A percentile compares a stretch with the other conserved stretches of the same genome.
phyloP scores from a whole-genome alignment of 2,113 vertebrate species.

The Gobiocypris rarus region DNA sequence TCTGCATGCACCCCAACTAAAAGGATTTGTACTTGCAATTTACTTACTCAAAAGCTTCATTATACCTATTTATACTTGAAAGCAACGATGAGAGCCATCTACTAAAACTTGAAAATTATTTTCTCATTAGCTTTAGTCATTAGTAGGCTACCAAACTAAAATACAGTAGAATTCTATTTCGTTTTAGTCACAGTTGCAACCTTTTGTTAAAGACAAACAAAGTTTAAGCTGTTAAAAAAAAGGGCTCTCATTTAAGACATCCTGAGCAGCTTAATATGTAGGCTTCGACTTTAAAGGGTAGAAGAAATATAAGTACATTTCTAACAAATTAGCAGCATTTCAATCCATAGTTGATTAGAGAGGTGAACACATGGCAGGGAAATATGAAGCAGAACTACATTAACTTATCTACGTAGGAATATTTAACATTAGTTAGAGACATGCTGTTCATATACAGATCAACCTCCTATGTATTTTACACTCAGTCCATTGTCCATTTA shows the following conservation, averaged over 20 bases:
- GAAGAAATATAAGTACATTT: constrained; percentile 50
- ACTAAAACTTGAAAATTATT: constrained; percentile 36
- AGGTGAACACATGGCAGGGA: constrained; percentile 34
- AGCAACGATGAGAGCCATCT: constrained; percentile 31
- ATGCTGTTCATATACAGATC: constrained; percentile 30
- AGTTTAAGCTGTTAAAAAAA: constrained; percentile 19
- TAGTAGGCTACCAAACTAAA: constrained; percentile 40
- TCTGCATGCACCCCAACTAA: constrained; percentile 48
- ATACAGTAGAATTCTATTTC: constrained; percentile 42
- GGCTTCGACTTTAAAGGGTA: constrained; percentile 55
- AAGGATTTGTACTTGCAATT: constrained; percentile 20
- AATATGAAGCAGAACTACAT: constrained; percentile 35
- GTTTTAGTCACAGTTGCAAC: constrained; percentile 46
- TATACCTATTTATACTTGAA: constrained; percentile 26
- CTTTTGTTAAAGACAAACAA: constrained; percentile 40
- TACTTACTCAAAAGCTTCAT: constrained; percentile 16
- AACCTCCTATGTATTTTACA: constrained; percentile 2
- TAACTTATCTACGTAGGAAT: constrained; percentile 19
- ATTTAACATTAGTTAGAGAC: constrained; percentile 36
- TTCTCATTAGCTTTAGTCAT: constrained; percentile 12
- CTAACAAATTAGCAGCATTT: constrained; percentile 57
- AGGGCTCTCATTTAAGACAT: constrained; percentile 40
- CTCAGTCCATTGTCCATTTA: not conserved
- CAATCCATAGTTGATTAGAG: constrained; percentile 48
- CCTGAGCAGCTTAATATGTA: constrained; percentile 55